Conservation (phyloP, 30 jellyfish, hydroid and myxozoan genomes). For the Pelagia noctiluca region DNA sequence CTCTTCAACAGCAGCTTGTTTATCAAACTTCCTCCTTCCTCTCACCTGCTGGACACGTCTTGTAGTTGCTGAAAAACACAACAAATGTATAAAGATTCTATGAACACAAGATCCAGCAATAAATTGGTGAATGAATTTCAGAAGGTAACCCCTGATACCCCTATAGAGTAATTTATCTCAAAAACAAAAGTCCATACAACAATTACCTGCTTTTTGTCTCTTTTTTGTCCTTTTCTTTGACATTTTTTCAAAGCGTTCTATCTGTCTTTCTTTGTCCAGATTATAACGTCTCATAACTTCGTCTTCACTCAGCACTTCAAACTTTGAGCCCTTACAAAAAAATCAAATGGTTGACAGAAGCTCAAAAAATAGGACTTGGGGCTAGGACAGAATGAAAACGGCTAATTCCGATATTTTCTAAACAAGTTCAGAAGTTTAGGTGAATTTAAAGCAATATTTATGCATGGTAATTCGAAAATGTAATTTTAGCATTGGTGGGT, state of each 20-base stretch:
- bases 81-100: too few relatives aligned
- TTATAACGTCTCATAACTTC: constrained; percentile 73
- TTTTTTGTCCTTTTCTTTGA: constrained; percentile 74
- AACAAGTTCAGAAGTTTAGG: too few relatives aligned
- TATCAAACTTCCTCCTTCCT: constrained; percentile 64
- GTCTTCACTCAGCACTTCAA: constrained; percentile 82
- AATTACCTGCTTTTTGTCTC: constrained; percentile 58
- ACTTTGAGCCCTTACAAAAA: constrained; percentile 78
- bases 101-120: too few relatives aligned
- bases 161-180: too few relatives aligned
- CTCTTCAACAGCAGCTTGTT: constrained; percentile 75
- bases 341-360: not conserved
- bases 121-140: too few relatives aligned
- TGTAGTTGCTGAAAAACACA: constrained; percentile 37
- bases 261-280: constrained; percentile 72
- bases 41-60: constrained; percentile 81
- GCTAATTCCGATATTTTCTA: too few relatives aligned
- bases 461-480: not conserved
- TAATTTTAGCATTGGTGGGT: not conserved
- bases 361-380: too few relatives aligned
- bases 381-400: too few relatives aligned
- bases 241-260: constrained; percentile 61
- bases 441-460: too few relatives aligned
- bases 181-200: too few relatives aligned
- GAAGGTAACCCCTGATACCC: too few relatives aligned